These are phyloP conservation scores for Akabosia matsudoensis DNA, from an alignment of 1,140 invertebrate genomes.

Conservation along the genomic window DNA sequence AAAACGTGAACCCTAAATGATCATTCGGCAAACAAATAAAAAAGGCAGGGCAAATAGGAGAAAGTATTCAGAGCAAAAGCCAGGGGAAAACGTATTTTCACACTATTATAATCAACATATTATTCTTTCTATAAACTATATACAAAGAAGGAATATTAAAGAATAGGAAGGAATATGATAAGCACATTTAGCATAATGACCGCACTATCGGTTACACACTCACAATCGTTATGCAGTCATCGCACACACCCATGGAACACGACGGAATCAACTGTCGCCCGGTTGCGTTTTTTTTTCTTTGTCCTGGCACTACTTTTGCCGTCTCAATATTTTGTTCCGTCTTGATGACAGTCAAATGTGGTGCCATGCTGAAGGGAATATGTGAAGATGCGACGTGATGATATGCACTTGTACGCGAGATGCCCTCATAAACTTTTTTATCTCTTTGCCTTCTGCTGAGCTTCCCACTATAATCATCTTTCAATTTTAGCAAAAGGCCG, in stretches of 20 bases:
- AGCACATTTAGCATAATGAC: background rate
- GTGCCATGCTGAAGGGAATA: background rate
- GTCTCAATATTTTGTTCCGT: constrained; percentile 1
- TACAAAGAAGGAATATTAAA: no score
- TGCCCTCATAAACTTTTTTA: constrained; percentile 13
- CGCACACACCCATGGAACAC: background rate
- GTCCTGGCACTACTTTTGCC: background rate
- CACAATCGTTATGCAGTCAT: background rate
- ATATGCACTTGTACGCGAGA: constrained; percentile 14
- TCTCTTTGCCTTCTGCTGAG: no score
- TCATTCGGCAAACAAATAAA: background rate
- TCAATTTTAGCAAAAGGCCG: background rate
- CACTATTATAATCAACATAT: background rate
- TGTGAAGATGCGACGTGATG: constrained; percentile 3
- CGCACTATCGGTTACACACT: background rate
- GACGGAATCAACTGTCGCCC: background rate
- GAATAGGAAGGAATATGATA: background rate
- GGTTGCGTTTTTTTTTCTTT: background rate
- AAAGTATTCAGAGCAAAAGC: background rate
- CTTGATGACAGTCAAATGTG: background rate
- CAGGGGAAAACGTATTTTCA: background rate
- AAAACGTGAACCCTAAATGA: background rate
- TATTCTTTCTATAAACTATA: no score
- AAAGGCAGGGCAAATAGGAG: background rate
- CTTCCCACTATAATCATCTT: background rate